phyloP scores from a whole-genome alignment of 2,888 invertebrate genomes.

The Micropterix aruncella region DNA sequence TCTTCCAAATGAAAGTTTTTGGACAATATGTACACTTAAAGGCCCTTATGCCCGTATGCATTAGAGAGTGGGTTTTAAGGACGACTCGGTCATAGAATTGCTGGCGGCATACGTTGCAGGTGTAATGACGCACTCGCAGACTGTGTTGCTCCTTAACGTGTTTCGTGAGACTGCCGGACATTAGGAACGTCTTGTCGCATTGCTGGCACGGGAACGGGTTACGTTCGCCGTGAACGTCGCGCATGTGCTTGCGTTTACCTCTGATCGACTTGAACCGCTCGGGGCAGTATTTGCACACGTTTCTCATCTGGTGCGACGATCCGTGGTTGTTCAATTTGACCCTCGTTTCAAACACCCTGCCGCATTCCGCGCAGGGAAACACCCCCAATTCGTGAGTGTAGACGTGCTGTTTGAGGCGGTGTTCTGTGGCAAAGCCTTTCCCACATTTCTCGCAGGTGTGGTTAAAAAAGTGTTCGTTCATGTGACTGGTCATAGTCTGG shows the following conservation, averaged over 20 bases:
- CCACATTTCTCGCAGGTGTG: conserved; percentile 34
- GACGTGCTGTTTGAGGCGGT: conserved; percentile 24
- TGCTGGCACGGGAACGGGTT: conserved; percentile 29
- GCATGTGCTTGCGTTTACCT: conserved; percentile 25
- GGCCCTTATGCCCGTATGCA: conserved; percentile 35
- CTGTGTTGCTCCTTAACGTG: conserved; percentile 25
- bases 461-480: conserved; percentile 32
- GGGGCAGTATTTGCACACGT: conserved; percentile 27
- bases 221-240: conserved; percentile 22
- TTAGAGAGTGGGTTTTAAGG: conserved; percentile 26
- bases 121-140: conserved; percentile 17
- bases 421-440: conserved; percentile 27
- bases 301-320: conserved; percentile 31
- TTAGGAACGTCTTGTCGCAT: conserved; percentile 27
- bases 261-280: conserved; percentile 28
- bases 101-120: conserved; percentile 32
- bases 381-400: conserved; percentile 27
- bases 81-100: conserved; percentile 32
- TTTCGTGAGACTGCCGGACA: conserved; percentile 26
- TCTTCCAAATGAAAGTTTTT: conserved; percentile 33
- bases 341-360: conserved; percentile 33
- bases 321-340: conserved; percentile 35
- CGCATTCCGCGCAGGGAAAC: conserved; percentile 29
- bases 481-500: conserved; percentile 30
- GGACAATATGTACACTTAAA: conserved; percentile 34